Conservation (phyloP, 1,140 invertebrate species). For the Coelopa frigida region DNA sequence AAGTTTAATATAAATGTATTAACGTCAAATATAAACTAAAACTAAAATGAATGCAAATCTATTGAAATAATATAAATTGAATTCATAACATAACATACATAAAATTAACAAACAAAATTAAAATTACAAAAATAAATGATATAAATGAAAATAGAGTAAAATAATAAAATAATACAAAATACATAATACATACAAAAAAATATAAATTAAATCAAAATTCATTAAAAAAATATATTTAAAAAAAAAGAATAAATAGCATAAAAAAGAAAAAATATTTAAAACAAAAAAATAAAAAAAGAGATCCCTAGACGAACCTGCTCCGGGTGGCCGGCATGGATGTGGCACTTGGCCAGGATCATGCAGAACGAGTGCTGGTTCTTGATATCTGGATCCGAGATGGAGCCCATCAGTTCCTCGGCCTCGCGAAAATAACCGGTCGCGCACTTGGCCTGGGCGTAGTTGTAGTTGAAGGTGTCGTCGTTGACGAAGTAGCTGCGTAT, state of each 20-base stretch:
- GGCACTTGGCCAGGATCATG: slow-evolving; percentile 83
- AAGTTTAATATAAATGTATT: too few species aligned
- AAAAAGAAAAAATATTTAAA: not conserved
- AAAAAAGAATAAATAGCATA: not conserved
- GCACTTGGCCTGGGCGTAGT: slow-evolving; percentile 92
- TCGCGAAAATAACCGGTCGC: slow-evolving; percentile 89
- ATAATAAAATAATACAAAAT: too few species aligned
- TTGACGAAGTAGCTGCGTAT: slow-evolving; percentile 94
- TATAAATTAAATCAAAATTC: too few species aligned
- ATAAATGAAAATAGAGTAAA: too few species aligned
- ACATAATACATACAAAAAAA: too few species aligned
- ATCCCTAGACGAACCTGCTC: slow-evolving; percentile 20
- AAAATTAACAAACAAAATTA: too few species aligned
- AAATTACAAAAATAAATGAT: too few species aligned
- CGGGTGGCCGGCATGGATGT: slow-evolving; percentile 46
- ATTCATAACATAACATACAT: too few species aligned
- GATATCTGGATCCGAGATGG: slow-evolving; percentile 78
- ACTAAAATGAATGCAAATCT: too few species aligned
- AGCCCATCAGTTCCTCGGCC: slow-evolving; percentile 84
- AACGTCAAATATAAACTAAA: too few species aligned
- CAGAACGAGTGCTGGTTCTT: slow-evolving; percentile 83
- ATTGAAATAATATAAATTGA: too few species aligned
- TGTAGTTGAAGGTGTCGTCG: slow-evolving; percentile 96
- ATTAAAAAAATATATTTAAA: not conserved
- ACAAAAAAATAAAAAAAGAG: too few species aligned